Evolutionary conservation across 2,888 invertebrate species (phyloP).

Genomic region (Barypeithes pellucidus): DNA sequence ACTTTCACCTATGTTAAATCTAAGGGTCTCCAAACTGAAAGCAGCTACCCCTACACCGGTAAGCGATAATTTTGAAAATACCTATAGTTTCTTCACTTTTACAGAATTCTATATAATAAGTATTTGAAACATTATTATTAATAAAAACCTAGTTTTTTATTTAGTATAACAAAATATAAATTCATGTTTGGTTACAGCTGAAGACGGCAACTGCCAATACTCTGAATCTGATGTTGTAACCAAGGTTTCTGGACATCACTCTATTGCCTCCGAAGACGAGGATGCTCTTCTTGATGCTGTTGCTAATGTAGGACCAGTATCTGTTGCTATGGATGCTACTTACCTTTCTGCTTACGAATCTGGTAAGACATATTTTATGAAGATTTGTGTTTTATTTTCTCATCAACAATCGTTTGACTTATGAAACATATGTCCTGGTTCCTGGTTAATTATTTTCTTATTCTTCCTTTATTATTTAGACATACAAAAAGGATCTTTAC

Average conservation of each 20-base stretch:
- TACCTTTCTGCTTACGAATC: constrained; percentile 35
- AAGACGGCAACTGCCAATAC: constrained; percentile 31
- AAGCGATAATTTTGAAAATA: too few relatives aligned
- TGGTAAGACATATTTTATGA: constrained; percentile 3
- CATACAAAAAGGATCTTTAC: too few relatives aligned
- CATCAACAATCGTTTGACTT: too few relatives aligned
- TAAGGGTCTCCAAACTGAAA: constrained; percentile 55
- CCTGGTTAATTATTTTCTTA: too few relatives aligned
- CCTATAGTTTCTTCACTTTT: too few relatives aligned
- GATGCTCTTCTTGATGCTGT: constrained; percentile 42
- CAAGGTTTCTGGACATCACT: constrained; percentile 27
- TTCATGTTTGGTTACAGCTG: not conserved
- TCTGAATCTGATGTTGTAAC: constrained; percentile 35
- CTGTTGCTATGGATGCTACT: constrained; percentile 45
- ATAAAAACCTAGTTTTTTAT: too few relatives aligned
- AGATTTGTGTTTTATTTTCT: too few relatives aligned
- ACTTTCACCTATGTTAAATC: constrained; percentile 55
- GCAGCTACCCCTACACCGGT: constrained; percentile 55
- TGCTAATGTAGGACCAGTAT: constrained; percentile 47
- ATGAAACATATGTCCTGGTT: too few relatives aligned
- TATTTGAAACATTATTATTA: too few relatives aligned
- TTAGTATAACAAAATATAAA: too few relatives aligned
- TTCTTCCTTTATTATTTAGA: too few relatives aligned
- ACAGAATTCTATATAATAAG: too few relatives aligned
- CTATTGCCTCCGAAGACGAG: constrained; percentile 29